Base-by-base conservation (phyloP, 2,113 vertebrate genomes). In the Cromileptes altivelis region DNA sequence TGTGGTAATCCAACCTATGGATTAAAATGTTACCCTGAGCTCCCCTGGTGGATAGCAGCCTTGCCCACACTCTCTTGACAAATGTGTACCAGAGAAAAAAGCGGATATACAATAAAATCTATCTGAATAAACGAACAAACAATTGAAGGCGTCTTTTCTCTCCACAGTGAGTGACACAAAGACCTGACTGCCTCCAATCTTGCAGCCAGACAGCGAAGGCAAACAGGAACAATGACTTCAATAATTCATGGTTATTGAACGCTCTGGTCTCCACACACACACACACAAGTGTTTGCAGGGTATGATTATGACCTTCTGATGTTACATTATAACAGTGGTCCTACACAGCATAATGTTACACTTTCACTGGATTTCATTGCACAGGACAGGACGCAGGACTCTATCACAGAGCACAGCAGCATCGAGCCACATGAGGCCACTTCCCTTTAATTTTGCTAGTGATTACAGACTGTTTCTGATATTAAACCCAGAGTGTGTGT, bases 231-330 rank as follows among this genome's bases (percentile, higher is more conserved):
- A 90, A 80, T 56, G 87, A 69, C 56, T 86, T 94, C 56, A 94
- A 94, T 92, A 92, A 94, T 93, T 92, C 83, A 94, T 88, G 55
- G 75, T 55, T 85, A 91, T 85, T 88, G 91, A 91, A 81, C 47
- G 14, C 42, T 45, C 61, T 72, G 60, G 25, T 65, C 65, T 78
- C 27, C 67, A 71, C 63, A 70, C 47, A 71, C 63, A 70, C 47
- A 82, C 30, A 30, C 30, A 30, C 30, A 30, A 42, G 19, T 33
- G 52, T 81, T 42, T 52, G 62, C 21, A 67, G 52, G 47, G 30
- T 49, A 53, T 10, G 57, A 64, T 73, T 65, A 71, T 70, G 78
- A 90, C 85, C 87, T 81, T 87, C 81, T 86, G 60, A 60, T 64
- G 68, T 86, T 78, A 53, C 81, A 72, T 81, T 78, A 74, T 62